Evolutionary conservation across 2,888 invertebrate genomes (phyloP).

Genomic region (Ophion costatus): DNA sequence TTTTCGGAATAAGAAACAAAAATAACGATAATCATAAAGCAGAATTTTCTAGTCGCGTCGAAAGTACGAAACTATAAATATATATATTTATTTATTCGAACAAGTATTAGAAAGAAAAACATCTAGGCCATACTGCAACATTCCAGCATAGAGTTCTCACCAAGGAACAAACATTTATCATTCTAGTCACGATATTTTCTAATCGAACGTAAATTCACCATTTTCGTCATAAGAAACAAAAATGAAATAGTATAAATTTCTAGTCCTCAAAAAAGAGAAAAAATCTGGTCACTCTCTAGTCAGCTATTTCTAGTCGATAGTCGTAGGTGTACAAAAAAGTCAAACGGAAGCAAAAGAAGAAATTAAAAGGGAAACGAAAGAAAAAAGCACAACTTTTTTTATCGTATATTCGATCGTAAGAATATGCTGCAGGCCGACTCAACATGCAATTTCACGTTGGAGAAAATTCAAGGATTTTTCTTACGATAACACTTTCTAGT

Average conservation of each 20-base stretch:
- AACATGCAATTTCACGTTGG: conserved; percentile 77
- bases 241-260: conserved; percentile 19
- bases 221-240: not conserved
- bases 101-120: not conserved
- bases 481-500: conserved; percentile 24
- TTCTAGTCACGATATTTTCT: conserved; percentile 32
- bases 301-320: conserved; percentile 18
- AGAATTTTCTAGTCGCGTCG: conserved; percentile 13
- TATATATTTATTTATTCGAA: not conserved
- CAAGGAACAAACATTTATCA: conserved; percentile 9
- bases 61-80: conserved; percentile 1
- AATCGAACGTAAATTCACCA: not conserved
- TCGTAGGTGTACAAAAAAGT: conserved; percentile 16
- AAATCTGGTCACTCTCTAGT: conserved; percentile 35
- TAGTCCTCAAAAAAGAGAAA: conserved; percentile 35
- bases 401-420: conserved; percentile 58
- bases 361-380: conserved; percentile 20
- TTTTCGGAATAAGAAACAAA: not conserved
- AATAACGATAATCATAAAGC: not conserved
- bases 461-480: conserved; percentile 34
- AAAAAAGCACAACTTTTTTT: conserved; percentile 28
- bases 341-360: not conserved
- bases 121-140: conserved; percentile 52
- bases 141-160: conserved; percentile 30
- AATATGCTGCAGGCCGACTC: conserved; percentile 79